phyloP scores from a whole-genome alignment of 2,113 vertebrate genomes.

The Perognathus longimembris region DNA sequence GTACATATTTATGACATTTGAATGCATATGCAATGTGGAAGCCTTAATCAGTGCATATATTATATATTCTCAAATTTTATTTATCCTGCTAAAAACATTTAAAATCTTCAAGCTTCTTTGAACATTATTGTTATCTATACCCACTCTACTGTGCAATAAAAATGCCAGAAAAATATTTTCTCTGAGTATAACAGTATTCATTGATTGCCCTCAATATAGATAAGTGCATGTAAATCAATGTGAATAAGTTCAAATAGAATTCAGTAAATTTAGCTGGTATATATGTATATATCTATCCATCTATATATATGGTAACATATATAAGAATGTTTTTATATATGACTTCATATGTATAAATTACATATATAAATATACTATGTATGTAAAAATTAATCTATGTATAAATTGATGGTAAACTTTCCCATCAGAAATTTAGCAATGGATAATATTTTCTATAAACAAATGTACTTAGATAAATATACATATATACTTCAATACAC shows the following conservation, averaged over 20 bases:
- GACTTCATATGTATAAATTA: too few relatives aligned
- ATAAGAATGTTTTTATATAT: too few relatives aligned
- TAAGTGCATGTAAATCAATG: background rate
- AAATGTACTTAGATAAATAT: background rate
- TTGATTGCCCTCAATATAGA: background rate
- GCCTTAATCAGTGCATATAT: background rate
- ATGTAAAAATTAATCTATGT: too few relatives aligned
- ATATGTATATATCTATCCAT: background rate
- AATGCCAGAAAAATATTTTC: background rate
- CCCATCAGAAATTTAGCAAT: background rate
- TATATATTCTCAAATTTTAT: background rate
- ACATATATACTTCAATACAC: too few relatives aligned
- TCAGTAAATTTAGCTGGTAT: background rate
- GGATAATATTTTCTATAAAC: constrained; percentile 27
- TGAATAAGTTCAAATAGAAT: background rate
- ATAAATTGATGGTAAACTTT: background rate
- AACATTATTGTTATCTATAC: background rate
- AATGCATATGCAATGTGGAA: background rate
- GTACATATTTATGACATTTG: background rate
- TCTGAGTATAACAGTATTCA: background rate
- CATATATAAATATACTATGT: too few relatives aligned
- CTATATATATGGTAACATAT: too few relatives aligned
- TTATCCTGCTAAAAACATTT: background rate
- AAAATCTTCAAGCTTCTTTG: background rate
- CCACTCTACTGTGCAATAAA: background rate